Conservation (phyloP, 2,888 invertebrate species). For the Cryptophagus acutangulus region DNA sequence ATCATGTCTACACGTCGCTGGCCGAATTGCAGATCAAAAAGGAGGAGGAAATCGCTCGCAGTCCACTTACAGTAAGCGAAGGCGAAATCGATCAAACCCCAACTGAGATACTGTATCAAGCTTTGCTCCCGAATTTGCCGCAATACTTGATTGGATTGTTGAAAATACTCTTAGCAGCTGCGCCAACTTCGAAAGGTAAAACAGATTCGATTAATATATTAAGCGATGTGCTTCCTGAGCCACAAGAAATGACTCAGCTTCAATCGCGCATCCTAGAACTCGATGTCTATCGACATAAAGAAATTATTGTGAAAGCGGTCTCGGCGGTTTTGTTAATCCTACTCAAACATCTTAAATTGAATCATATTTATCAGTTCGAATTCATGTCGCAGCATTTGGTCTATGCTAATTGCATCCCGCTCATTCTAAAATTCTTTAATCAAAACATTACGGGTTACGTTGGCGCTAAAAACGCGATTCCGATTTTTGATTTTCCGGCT, state of each 20-base stretch:
- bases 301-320: slow-evolving; percentile 95
- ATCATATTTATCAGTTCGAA: slow-evolving; percentile 98
- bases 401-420: slow-evolving; percentile 97
- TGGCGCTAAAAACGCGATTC: slow-evolving; percentile 89
- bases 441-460: slow-evolving; percentile 95
- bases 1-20: slow-evolving; percentile 91
- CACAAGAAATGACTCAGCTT: slow-evolving; percentile 91
- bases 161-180: slow-evolving; percentile 94
- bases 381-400: slow-evolving; percentile 98
- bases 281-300: slow-evolving; percentile 97
- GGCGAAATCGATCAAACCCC: slow-evolving; percentile 74
- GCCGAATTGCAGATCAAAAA: slow-evolving; percentile 87
- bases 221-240: slow-evolving; percentile 93
- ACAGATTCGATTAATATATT: slow-evolving; percentile 97
- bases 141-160: slow-evolving; percentile 97
- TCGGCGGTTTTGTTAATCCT: slow-evolving; percentile 85
- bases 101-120: slow-evolving; percentile 85
- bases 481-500: slow-evolving; percentile 90
- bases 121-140: slow-evolving; percentile 92
- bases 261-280: slow-evolving; percentile 94
- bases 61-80: slow-evolving; percentile 84
- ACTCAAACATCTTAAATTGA: slow-evolving; percentile 94
- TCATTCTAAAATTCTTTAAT: slow-evolving; percentile 97
- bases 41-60: slow-evolving; percentile 86
- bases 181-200: slow-evolving; percentile 98